These are phyloP conservation scores for Mamestra brassicae DNA, from an alignment of 2,888 invertebrate genomes.

Conservation along the genomic window DNA sequence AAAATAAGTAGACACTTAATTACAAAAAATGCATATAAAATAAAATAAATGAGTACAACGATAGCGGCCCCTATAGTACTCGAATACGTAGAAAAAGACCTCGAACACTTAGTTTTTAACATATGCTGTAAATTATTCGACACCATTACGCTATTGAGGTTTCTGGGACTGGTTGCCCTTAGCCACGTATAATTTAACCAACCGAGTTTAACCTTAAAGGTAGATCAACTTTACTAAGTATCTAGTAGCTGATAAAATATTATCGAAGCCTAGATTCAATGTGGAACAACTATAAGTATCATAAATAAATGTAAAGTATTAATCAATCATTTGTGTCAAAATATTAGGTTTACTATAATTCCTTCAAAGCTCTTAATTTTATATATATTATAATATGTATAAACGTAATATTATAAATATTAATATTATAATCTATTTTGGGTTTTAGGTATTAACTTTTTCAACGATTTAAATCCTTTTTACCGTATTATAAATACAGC, in stretches of 20 bases:
- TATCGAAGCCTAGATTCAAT: constrained; percentile 33
- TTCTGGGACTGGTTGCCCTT: constrained; percentile 77
- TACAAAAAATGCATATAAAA: constrained; percentile 30
- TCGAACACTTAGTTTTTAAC: constrained; percentile 42
- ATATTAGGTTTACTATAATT: constrained; percentile 11
- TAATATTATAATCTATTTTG: too few relatives aligned
- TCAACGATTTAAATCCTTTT: neutral
- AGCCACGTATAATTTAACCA: constrained; percentile 58
- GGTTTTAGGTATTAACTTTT: neutral
- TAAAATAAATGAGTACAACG: constrained; percentile 15
- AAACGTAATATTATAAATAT: too few relatives aligned
- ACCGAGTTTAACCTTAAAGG: constrained; percentile 39
- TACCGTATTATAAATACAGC: neutral
- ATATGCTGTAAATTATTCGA: constrained; percentile 44
- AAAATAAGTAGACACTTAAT: constrained; percentile 18
- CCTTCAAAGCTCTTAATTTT: too few relatives aligned
- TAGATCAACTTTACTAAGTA: constrained; percentile 35
- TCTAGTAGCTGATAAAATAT: constrained; percentile 18
- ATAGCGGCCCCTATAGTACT: constrained; percentile 46
- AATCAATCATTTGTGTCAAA: neutral
- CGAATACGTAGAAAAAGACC: constrained; percentile 32
- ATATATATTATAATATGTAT: too few relatives aligned
- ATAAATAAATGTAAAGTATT: neutral
- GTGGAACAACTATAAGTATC: constrained; percentile 10
- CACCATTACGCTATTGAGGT: constrained; percentile 69